phyloP scores from a whole-genome alignment of 2,797 vertebrate species.

The Trachurus trachurus region DNA sequence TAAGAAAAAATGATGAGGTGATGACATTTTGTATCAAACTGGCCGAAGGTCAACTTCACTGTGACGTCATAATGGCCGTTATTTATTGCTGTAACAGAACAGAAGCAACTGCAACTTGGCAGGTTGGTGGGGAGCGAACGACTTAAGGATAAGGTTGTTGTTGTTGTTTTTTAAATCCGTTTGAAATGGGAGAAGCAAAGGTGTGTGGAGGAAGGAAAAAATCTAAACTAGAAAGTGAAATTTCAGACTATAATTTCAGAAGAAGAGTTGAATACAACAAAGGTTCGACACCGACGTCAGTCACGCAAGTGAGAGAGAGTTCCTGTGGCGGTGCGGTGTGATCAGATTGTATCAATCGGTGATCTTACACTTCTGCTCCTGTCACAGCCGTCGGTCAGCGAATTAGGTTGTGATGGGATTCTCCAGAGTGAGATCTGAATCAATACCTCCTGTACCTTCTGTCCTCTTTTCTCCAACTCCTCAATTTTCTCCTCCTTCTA shows the following conservation, averaged over 20 bases:
- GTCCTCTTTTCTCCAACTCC: slow-evolving; percentile 41
- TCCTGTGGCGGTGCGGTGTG: slow-evolving; percentile 4
- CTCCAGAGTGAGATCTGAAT: slow-evolving; percentile 72
- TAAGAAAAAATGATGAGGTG: too few relatives aligned
- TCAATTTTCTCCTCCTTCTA: slow-evolving; percentile 41
- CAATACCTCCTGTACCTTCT: slow-evolving; percentile 62
- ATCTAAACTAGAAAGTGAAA: background rate
- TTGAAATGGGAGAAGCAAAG: background rate
- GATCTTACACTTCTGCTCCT: slow-evolving; percentile 47
- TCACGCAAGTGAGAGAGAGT: background rate
- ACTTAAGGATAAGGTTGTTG: too few relatives aligned
- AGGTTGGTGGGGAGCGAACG: too few relatives aligned
- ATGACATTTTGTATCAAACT: too few relatives aligned
- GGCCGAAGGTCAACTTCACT: too few relatives aligned
- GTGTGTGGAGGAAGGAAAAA: background rate
- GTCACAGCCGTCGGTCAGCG: slow-evolving; percentile 58
- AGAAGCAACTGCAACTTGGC: too few relatives aligned
- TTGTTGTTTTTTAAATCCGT: background rate
- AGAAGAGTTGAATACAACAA: background rate
- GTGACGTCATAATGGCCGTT: too few relatives aligned
- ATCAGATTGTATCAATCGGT: slow-evolving; percentile 29
- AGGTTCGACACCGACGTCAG: slow-evolving; percentile 16
- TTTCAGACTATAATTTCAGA: background rate
- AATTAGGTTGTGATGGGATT: slow-evolving; percentile 74
- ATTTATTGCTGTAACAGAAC: too few relatives aligned